A percentile compares a stretch with the other conserved stretches of the same genome.
phyloP scores from a whole-genome alignment of 2,797 vertebrate genomes.

The Enteromius treurensis region DNA sequence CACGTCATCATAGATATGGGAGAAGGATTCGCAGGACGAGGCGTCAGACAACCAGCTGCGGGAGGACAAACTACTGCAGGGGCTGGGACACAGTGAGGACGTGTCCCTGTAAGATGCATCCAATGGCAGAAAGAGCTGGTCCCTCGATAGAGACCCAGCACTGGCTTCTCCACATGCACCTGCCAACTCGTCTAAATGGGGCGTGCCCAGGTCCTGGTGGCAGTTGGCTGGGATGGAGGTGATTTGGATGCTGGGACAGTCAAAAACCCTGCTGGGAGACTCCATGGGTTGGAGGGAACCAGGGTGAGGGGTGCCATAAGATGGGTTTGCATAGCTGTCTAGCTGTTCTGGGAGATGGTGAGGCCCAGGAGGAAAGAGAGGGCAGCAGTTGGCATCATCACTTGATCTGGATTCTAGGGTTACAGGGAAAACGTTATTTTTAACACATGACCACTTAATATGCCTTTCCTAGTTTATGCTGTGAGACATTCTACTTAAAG shows the following conservation, averaged over 20 bases:
- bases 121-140: constrained; percentile 74
- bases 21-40: constrained; percentile 96
- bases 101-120: constrained; percentile 80
- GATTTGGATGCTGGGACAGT: constrained; percentile 96
- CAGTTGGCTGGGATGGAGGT: constrained; percentile 74
- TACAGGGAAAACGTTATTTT: neutral
- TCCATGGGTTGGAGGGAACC: constrained; percentile 56
- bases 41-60: constrained; percentile 82
- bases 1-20: constrained; percentile 88
- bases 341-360: constrained; percentile 81
- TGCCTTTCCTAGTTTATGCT: neutral
- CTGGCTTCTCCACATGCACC: constrained; percentile 40
- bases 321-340: constrained; percentile 65
- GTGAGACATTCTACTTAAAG: neutral
- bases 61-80: constrained; percentile 80
- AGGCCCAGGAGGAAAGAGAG: constrained; percentile 75
- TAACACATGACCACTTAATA: neutral
- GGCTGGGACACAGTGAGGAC: constrained; percentile 70
- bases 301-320: constrained; percentile 45
- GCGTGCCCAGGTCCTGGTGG: constrained; percentile 62
- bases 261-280: constrained; percentile 87
- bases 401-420: constrained; percentile 65
- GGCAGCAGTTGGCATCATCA: constrained; percentile 82
- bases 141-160: constrained; percentile 63
- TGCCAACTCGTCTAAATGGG: constrained; percentile 38